phyloP scores from a whole-genome alignment of 2,113 vertebrate species.

The Proteles cristata region DNA sequence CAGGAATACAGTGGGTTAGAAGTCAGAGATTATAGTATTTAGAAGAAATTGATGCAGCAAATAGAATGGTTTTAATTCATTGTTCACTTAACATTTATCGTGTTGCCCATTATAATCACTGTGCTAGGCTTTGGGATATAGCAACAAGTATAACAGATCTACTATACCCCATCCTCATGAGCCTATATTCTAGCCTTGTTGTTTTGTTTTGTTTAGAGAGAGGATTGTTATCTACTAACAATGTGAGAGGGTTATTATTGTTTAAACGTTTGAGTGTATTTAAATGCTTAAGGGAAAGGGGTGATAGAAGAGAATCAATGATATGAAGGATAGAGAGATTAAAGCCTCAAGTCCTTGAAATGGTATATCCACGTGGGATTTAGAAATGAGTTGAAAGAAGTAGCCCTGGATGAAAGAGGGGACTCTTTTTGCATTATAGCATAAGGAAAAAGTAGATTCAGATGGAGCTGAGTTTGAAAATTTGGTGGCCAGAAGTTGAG shows the following conservation, averaged over 20 bases:
- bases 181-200: neutral
- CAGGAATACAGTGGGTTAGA: neutral
- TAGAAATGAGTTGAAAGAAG: conserved; percentile 29
- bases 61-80: neutral
- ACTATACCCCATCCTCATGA: neutral
- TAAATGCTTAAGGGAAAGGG: conserved; percentile 4
- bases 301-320: neutral
- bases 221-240: neutral
- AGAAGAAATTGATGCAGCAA: neutral
- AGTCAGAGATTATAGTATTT: neutral
- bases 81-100: neutral
- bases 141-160: neutral
- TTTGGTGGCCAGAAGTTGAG: conserved; percentile 26
- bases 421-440: neutral
- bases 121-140: neutral
- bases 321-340: neutral
- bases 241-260: neutral
- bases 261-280: conserved; percentile 19
- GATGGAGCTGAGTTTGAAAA: neutral
- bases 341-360: neutral
- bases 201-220: neutral
- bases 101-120: neutral
- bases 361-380: neutral
- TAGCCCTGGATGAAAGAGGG: neutral
- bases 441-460: neutral